These are phyloP conservation scores for Phasia obesa DNA, from an alignment of 2,888 invertebrate genomes.

Conservation along the genomic window DNA sequence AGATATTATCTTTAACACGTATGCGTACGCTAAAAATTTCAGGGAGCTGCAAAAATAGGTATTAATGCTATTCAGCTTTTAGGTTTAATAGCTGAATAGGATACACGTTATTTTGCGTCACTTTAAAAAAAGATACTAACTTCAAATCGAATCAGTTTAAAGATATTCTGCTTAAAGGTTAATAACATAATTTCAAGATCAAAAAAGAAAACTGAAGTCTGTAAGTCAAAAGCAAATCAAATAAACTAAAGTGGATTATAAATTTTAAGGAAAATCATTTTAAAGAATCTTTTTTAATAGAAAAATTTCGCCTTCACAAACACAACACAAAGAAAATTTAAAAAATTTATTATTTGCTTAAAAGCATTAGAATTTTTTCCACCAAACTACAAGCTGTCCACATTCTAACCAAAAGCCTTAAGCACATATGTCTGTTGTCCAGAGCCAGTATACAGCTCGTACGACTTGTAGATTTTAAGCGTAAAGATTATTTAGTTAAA, in stretches of 20 bases:
- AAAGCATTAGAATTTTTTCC: not conserved
- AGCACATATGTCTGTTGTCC: not conserved
- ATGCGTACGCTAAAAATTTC: too few relatives aligned
- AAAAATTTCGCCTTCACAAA: not conserved
- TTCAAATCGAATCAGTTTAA: not conserved
- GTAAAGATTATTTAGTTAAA: slow-evolving; percentile 39
- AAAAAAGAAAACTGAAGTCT: slow-evolving; percentile 27
- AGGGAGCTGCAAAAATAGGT: too few relatives aligned
- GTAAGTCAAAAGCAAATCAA: not conserved
- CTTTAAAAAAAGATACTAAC: too few relatives aligned
- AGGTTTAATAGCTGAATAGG: too few relatives aligned
- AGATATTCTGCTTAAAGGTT: slow-evolving; percentile 8
- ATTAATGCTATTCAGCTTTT: too few relatives aligned
- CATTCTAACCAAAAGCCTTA: slow-evolving; percentile 24
- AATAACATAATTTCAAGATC: slow-evolving; percentile 59
- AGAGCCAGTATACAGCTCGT: not conserved
- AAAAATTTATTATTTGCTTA: slow-evolving; percentile 24
- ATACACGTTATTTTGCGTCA: too few relatives aligned
- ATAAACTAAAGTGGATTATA: slow-evolving; percentile 1
- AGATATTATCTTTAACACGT: too few relatives aligned
- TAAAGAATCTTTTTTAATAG: not conserved
- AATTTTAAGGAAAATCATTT: slow-evolving; percentile 24
- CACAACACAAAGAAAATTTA: not conserved
- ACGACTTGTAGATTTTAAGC: slow-evolving; percentile 32
- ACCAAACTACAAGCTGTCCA: slow-evolving; percentile 5